Evolutionary conservation across 2,113 vertebrate species (phyloP), one percentile per base, ranked within the genome.

Genomic region (Poecile atricapillus): DNA sequence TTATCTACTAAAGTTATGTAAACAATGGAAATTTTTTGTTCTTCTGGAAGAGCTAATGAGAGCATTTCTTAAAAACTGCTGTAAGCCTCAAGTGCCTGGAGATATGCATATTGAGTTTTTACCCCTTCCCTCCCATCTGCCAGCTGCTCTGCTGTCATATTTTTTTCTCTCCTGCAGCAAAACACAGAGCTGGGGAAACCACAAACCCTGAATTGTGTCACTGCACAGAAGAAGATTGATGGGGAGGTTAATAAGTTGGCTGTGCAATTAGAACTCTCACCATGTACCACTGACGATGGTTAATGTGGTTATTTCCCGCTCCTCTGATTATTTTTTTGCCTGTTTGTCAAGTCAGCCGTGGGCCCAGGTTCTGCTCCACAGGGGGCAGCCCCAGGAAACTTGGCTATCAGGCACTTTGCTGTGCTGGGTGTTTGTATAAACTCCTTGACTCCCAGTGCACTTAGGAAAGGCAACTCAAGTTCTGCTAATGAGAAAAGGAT

Each of bases 191-290:
- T 88, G 43, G 23, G 37, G 67, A 88, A 84, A 73, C 43, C 47
- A 64, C 75, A 59, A 52, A 39, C 0, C 4, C 46, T 73, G 82
- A 73, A 68, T 58, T 2, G 5, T 70, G 44, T 46, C 63, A 28
- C 53, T 80, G 71, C 50, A n/a, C 58, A 79, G 64, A 23, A 77
- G 52, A 87, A 86, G 86, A 87, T 59, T 87, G 69, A 90, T 80
- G 87, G 43, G 44, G 69, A 91, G 80, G 92, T 96, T 95, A 97
- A 93, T 92, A 88, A 96, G 90, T 90, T 97, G 87, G 59, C 93
- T 73, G n/a, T 85, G 93, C 64, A 90, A 94, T 90, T 94, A 89
- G 76, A 75, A 56, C 0, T 1, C 67, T 91, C 83, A 31, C 75
- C 44, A 6, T 37, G 94, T 67, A 37, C 55, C 67, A 35, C 24